phyloP scores from a whole-genome alignment of 2,797 vertebrate species.

The Smutsia temminckii region DNA sequence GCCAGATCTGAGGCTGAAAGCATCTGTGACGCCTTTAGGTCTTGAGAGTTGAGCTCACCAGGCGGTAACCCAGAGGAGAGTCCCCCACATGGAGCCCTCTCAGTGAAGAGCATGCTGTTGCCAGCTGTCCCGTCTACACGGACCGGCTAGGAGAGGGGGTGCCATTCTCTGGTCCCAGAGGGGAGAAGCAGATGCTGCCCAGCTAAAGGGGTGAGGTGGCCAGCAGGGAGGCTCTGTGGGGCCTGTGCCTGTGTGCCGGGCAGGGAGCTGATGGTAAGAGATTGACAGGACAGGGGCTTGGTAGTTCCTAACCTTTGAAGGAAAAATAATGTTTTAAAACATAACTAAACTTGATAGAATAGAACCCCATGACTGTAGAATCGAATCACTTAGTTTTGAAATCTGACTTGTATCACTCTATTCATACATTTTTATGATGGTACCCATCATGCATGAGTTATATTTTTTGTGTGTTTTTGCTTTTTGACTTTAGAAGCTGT shows the following conservation, averaged over 20 bases:
- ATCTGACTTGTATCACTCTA: background rate
- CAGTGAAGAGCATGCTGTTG: background rate
- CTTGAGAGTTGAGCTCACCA: background rate
- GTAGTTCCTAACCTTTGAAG: background rate
- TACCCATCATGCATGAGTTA: background rate
- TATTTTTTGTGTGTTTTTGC: background rate
- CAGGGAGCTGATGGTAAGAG: background rate
- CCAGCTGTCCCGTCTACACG: background rate
- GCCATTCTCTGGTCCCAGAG: background rate
- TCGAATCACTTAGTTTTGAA: conserved; percentile 24
- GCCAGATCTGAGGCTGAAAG: background rate
- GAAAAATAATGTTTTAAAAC: conserved; percentile 40
- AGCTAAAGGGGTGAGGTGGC: background rate
- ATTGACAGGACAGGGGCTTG: background rate
- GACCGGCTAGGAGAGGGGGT: background rate
- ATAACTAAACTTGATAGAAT: background rate
- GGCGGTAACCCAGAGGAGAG: background rate
- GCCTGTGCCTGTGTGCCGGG: background rate
- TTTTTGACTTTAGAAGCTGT: background rate
- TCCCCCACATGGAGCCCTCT: background rate
- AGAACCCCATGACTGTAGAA: background rate
- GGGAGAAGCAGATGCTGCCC: background rate
- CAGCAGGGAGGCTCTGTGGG: background rate
- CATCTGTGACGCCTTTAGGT: background rate
- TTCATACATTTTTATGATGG: conserved; percentile 19